phyloP scores from a whole-genome alignment of 2,113 vertebrate genomes.

The Haemorhous mexicanus region DNA sequence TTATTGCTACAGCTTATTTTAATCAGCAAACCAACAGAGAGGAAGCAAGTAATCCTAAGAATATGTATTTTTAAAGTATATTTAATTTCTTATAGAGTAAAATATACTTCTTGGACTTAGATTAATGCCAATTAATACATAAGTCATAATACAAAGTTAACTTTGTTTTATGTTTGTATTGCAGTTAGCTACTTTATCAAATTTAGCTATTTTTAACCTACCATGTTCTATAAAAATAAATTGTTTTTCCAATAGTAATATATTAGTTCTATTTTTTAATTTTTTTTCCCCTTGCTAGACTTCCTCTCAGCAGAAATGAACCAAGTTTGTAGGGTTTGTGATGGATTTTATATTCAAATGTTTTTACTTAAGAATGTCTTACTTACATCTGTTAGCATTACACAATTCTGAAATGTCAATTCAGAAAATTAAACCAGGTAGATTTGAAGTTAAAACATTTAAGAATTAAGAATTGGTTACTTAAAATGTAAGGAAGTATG shows the following conservation, averaged over 20 bases:
- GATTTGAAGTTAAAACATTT: background rate
- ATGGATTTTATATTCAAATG: background rate
- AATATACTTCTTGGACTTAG: background rate
- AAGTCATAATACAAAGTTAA: background rate
- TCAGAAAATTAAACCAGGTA: background rate
- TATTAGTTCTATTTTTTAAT: background rate
- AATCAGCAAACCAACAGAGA: background rate
- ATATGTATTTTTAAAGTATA: background rate
- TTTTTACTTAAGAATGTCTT: background rate
- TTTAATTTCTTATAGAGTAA: background rate
- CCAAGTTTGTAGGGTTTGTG: background rate
- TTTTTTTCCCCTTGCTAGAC: background rate
- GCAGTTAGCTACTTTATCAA: background rate
- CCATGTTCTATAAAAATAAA: background rate
- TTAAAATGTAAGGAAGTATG: background rate
- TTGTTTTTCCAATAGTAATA: background rate
- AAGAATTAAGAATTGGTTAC: background rate
- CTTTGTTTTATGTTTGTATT: background rate
- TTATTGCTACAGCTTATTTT: background rate
- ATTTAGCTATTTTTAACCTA: background rate
- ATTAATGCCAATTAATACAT: background rate
- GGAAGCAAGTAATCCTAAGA: background rate
- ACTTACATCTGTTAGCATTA: background rate
- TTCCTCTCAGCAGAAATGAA: background rate
- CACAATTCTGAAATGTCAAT: background rate